Conservation (phyloP, 2,113 vertebrate genomes). For the Gambusia holbrooki region DNA sequence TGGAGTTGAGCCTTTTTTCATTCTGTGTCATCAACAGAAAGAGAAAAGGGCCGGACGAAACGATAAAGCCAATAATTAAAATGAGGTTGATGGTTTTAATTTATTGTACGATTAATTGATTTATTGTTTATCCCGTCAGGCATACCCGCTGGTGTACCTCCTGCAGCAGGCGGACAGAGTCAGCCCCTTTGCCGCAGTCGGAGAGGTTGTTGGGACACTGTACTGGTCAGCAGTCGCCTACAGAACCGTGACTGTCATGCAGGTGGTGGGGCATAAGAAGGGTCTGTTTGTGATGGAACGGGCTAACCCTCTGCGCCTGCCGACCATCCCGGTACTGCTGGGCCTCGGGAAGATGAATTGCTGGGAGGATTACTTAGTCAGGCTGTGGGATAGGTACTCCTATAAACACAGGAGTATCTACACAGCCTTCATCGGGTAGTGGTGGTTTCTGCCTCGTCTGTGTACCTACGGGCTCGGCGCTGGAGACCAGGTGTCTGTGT, state of each 20-base stretch:
- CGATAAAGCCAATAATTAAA: too few species aligned
- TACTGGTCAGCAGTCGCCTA: slow-evolving; percentile 85
- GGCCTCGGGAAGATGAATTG: slow-evolving; percentile 83
- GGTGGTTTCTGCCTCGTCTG: slow-evolving; percentile 51
- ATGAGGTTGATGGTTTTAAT: too few species aligned
- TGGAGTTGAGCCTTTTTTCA: too few species aligned
- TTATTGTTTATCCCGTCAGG: too few species aligned
- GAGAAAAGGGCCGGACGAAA: too few species aligned
- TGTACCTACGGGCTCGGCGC: slow-evolving; percentile 54
- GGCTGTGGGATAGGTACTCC: slow-evolving; percentile 77
- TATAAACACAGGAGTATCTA: slow-evolving; percentile 58
- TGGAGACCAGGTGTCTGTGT: slow-evolving; percentile 78
- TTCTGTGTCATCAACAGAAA: too few species aligned
- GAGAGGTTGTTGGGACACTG: slow-evolving; percentile 77
- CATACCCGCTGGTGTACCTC: slow-evolving; percentile 72
- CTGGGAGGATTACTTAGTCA: slow-evolving; percentile 82
- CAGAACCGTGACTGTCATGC: slow-evolving; percentile 58
- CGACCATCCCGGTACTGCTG: slow-evolving; percentile 80
- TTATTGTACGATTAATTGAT: too few species aligned
- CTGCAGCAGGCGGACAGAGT: slow-evolving; percentile 78
- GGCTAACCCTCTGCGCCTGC: slow-evolving; percentile 78
- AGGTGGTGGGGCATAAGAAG: slow-evolving; percentile 84
- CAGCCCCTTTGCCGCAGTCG: slow-evolving; percentile 79
- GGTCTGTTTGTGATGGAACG: slow-evolving; percentile 81
- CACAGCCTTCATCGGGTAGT: slow-evolving; percentile 17